Evolutionary conservation across 2,113 vertebrate species (phyloP).

Genomic region (Myiozetetes cayanensis): DNA sequence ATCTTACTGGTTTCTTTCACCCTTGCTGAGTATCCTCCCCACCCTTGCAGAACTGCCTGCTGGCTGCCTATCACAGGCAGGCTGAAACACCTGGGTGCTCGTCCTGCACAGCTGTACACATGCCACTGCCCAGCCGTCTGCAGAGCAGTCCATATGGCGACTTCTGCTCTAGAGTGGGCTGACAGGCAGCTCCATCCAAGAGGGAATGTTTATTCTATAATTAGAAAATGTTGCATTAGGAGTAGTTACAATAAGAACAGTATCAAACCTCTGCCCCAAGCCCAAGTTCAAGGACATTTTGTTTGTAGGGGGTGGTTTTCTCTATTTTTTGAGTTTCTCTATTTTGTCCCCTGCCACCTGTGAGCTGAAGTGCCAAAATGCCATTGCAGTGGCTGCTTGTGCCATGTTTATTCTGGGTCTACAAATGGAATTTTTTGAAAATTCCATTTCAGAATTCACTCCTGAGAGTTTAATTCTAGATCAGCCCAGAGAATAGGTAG

Average conservation of each 20-base stretch:
- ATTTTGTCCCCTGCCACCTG: background rate
- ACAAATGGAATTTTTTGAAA: background rate
- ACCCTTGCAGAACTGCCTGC: background rate
- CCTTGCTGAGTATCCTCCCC: background rate
- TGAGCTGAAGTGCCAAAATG: background rate
- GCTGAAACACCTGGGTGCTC: slow-evolving; percentile 35
- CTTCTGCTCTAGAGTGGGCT: background rate
- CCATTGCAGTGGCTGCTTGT: background rate
- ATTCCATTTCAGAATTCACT: background rate
- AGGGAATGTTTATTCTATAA: background rate
- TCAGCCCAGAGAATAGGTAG: background rate
- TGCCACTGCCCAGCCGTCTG: slow-evolving; percentile 37
- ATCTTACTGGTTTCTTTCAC: background rate
- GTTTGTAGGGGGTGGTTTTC: background rate
- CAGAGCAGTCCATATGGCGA: slow-evolving; percentile 14
- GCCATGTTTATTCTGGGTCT: background rate
- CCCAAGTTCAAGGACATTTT: background rate
- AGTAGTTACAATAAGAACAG: background rate
- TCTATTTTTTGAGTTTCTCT: background rate
- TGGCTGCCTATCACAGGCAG: background rate
- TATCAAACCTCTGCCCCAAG: background rate
- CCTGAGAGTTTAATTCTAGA: background rate
- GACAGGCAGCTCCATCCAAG: background rate
- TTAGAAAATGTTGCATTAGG: background rate
- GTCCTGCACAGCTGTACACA: slow-evolving; percentile 37